Evolutionary conservation across 1,140 invertebrate genomes (phyloP), one percentile per base, ranked within the genome.

Genomic region (Papilio glaucus): DNA sequence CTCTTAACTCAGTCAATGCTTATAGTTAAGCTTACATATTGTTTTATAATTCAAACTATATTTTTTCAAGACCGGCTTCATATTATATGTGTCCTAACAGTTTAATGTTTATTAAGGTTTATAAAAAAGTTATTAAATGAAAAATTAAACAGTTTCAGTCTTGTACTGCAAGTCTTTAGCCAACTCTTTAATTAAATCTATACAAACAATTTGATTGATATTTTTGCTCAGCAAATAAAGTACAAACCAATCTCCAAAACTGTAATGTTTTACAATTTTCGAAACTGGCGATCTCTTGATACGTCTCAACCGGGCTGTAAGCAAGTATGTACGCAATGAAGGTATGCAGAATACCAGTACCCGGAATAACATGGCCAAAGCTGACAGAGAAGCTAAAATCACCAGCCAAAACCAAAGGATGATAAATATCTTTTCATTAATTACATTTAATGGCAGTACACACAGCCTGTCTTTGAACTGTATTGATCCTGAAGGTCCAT

Each of bases 381-480:
- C 92, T 0, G 96, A 95, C 7, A 97, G 67, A 18, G 95, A 78
- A 12, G 95, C 92, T 38, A 97, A 88, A 26, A 96, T 84, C 39
- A 97, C 94, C 65, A 97, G 95, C 97, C 97, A 98, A 85, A 97
- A 95, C 96, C 96, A 97, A 0, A 97, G 84, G 62, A 97, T 95
- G 10, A 96, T 93, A 79, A 97, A 97, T 62, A 97, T 95, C 84
- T 97, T 97, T 81, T 97, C 96, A 85, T 97, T 97, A 13, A 97
- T 91, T 73, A 97, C 95, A 81, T 97, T 97, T 9, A 97, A 80
- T 0, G 96, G 95, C 60, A 97, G 86, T 6, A 97, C 94, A 78
- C 96, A 97, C 0, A 97, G 89, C 9, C 94, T 94, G 77, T 97
- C 96, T 72, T 94, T 93, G 0, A 91, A 84, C 80, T 95, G 94